Evolutionary conservation across 2,888 invertebrate genomes (phyloP).

Genomic region (Molorchus minor): DNA sequence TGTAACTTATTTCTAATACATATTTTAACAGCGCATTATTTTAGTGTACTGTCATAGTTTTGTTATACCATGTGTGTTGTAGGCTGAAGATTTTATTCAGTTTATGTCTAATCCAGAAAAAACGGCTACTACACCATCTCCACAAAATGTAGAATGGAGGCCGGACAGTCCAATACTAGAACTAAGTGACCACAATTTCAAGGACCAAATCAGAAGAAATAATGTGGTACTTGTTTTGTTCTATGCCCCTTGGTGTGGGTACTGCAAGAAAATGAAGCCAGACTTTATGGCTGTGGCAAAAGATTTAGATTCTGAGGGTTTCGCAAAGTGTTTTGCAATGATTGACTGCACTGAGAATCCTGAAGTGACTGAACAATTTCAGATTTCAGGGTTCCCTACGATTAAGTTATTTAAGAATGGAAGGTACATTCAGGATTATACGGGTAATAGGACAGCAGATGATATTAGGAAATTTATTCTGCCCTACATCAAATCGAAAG

Average conservation of each 20-base stretch:
- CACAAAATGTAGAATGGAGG: constrained; percentile 61
- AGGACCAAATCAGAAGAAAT: constrained; percentile 66
- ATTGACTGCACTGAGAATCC: constrained; percentile 74
- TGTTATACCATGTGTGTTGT: too few species aligned
- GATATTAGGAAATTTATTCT: constrained; percentile 61
- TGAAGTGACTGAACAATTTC: constrained; percentile 68
- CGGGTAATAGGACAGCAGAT: constrained; percentile 66
- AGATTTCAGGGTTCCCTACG: constrained; percentile 74
- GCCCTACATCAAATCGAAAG: constrained; percentile 29
- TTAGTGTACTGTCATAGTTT: too few species aligned
- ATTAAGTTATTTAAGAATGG: constrained; percentile 71
- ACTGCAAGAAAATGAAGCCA: constrained; percentile 76
- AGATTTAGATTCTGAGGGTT: constrained; percentile 61
- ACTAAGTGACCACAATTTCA: constrained; percentile 70
- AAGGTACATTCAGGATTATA: constrained; percentile 65
- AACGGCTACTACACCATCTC: constrained; percentile 51
- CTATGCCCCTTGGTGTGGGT: constrained; percentile 81
- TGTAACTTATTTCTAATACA: too few species aligned
- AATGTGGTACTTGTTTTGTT: constrained; percentile 79
- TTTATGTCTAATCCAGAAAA: constrained; percentile 69
- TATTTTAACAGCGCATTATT: too few species aligned
- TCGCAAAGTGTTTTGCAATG: constrained; percentile 63
- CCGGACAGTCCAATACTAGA: constrained; percentile 63
- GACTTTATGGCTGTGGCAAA: constrained; percentile 70
- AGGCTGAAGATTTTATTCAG: constrained; percentile 74